Conservation (phyloP, 2,113 vertebrate genomes). For the Callithrix jacchus region DNA sequence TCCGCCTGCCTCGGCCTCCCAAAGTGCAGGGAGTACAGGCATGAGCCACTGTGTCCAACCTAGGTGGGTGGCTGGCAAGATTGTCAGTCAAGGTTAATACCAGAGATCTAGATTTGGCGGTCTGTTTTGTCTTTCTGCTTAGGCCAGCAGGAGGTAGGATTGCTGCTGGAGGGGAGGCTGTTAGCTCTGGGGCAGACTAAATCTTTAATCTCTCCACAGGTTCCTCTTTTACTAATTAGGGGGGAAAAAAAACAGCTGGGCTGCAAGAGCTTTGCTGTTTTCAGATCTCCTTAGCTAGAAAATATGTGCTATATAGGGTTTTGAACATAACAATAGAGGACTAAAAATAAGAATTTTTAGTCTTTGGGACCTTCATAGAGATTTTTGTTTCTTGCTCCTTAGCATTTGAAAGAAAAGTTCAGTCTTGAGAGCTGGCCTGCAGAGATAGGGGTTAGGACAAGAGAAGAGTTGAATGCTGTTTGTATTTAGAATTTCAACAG, state of each 20-base stretch:
- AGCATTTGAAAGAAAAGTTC: not conserved
- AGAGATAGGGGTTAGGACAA: not conserved
- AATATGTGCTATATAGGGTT: not conserved
- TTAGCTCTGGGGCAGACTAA: constrained; percentile 32
- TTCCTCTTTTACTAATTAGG: constrained; percentile 23
- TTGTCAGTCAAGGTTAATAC: not conserved
- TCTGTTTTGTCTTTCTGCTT: constrained; percentile 18
- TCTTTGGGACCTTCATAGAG: not conserved
- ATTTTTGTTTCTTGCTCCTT: constrained; percentile 37
- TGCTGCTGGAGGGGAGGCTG: not conserved
- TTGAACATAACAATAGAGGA: constrained; percentile 16
- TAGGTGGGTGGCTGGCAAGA: not conserved
- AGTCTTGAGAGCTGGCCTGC: not conserved
- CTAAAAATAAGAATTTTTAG: constrained; percentile 35
- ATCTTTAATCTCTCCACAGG: not conserved
- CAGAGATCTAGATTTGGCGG: constrained; percentile 26
- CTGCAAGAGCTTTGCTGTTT: constrained; percentile 35
- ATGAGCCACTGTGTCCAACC: not conserved
- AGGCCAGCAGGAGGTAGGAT: not conserved
- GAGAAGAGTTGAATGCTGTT: not conserved
- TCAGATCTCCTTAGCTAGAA: constrained; percentile 19
- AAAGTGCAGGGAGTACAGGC: too few relatives aligned
- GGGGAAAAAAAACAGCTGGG: constrained; percentile 44
- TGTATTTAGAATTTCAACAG: constrained; percentile 48
- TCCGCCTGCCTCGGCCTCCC: too few relatives aligned